These are phyloP conservation scores for Linurgus olivaceus DNA, from an alignment of 2,797 vertebrate species.

Conservation along the genomic window DNA sequence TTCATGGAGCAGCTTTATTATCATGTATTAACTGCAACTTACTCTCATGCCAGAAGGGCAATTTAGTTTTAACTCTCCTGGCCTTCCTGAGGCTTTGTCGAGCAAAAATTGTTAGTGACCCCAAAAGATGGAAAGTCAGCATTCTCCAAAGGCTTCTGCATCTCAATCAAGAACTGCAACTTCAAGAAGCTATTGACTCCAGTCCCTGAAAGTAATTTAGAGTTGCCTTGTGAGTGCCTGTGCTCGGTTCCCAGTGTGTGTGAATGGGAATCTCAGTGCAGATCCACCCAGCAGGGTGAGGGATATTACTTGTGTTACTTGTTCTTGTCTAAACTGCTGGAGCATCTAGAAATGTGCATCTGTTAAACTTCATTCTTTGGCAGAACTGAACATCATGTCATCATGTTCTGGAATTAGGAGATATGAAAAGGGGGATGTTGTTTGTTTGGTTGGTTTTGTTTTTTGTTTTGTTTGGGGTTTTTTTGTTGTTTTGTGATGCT, in stretches of 20 bases:
- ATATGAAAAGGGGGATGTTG: not conserved
- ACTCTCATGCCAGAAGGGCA: not conserved
- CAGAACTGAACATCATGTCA: not conserved
- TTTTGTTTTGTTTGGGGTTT: not conserved
- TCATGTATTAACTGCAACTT: slow-evolving; percentile 31
- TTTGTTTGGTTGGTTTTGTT: rapidly evolving
- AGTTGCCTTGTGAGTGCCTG: not conserved
- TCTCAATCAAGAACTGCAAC: not conserved
- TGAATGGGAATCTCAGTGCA: not conserved
- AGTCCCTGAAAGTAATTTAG: not conserved
- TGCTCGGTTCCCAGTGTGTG: not conserved
- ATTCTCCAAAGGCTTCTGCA: not conserved
- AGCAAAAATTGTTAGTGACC: not conserved
- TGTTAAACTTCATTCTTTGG: not conserved
- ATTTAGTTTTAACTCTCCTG: slow-evolving; percentile 7
- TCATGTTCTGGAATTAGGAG: not conserved
- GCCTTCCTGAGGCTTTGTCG: not conserved
- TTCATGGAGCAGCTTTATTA: slow-evolving; percentile 15
- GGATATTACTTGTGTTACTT: not conserved
- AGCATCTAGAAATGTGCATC: not conserved
- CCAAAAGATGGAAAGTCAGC: not conserved
- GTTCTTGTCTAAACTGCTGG: not conserved
- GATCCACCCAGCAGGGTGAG: not conserved
- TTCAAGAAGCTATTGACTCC: not conserved
- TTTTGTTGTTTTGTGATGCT: not conserved